Percentiles rank a stretch among this genome's conserved stretches.
Conservation (phyloP, 1,140 invertebrate species). For the Ceratina australensis region DNA sequence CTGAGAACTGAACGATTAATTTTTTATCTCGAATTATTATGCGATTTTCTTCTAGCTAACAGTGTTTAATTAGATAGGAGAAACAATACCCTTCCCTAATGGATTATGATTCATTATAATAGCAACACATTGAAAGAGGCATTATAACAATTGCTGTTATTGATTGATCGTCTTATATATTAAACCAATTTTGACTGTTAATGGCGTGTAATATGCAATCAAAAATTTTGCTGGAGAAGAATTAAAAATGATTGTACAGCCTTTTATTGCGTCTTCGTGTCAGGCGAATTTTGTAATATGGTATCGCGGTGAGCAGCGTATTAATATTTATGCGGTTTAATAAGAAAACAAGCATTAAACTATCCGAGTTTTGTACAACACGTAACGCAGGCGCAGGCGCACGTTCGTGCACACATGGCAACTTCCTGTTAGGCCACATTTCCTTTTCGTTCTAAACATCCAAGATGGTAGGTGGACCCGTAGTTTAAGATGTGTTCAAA, state of each 20-base stretch:
- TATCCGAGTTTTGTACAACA: conserved; percentile 49
- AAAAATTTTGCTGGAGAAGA: conserved; percentile 15
- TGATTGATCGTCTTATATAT: conserved; percentile 58
- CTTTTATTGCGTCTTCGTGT: neutral
- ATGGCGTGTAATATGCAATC: conserved; percentile 51
- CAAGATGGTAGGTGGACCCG: conserved; percentile 71
- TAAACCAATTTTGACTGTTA: conserved; percentile 62
- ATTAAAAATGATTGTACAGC: neutral
- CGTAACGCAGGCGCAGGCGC: conserved; percentile 43
- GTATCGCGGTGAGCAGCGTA: neutral
- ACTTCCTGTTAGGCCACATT: conserved; percentile 40
- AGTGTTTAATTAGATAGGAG: neutral
- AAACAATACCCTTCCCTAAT: neutral
- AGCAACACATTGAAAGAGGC: conserved; percentile 4
- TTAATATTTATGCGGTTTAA: conserved; percentile 27
- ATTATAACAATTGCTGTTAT: conserved; percentile 57
- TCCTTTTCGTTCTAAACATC: conserved; percentile 60
- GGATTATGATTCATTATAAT: conserved; percentile 24
- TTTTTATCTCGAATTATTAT: too few relatives aligned
- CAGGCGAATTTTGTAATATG: conserved; percentile 7
- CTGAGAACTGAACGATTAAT: too few relatives aligned
- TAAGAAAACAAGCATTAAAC: conserved; percentile 45
- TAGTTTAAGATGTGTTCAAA: conserved; percentile 17
- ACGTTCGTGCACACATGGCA: neutral
- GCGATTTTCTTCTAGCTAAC: too few relatives aligned